Base-by-base conservation (phyloP, 2,113 vertebrate genomes). In the Petrocephalus microphthalmus region DNA sequence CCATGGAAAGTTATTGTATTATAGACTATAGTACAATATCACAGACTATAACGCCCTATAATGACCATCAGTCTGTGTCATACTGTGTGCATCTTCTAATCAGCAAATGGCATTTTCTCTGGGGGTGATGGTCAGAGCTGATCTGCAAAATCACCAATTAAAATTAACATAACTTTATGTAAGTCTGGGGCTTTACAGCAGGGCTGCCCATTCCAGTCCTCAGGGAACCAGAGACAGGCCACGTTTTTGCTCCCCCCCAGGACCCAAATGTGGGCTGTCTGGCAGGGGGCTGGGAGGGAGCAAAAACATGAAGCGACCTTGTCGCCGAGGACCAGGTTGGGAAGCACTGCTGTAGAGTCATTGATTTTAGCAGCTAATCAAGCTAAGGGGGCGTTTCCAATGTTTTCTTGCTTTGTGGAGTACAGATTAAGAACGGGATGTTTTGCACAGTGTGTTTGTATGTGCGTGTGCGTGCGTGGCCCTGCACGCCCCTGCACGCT, bases 11-110 rank as follows among this genome's bases (percentile, higher is more conserved):
- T 78, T 78, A 74, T 29, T 19, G 25, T 5, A 74, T 74, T 19
- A 64, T 64, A 37, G 67, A 17, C 2, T 52, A 54, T 84, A 90
- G 53, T 64, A 83, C 89, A 57, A 88, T n/a, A 88, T 37, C 90
- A 85, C 81, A 0, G 22, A 74, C 5, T 17, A 60, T 29, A 49
- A 22, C 5, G 4, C 5, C 37, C 25, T 85, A 1, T 11, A 13
- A 74, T 74, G 15, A 74, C 15, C 25, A 37, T 74, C 10, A 42
- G 33, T 37, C 17, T 37, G 71, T 1, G 37, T 78, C 33, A 42
- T 37, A 19, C 37, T 17, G 7, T 42, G 15, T 37, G 71, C 33
- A 42, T 33, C 29, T 33, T 74, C 71, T 42, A 42, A 42, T 19
- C 29, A 78, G 33, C 71, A 0, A 42, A 78, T 7, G 1, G 37